These are phyloP conservation scores for Gryllus bimaculatus DNA, from an alignment of 1,140 invertebrate genomes.

Conservation along the genomic window DNA sequence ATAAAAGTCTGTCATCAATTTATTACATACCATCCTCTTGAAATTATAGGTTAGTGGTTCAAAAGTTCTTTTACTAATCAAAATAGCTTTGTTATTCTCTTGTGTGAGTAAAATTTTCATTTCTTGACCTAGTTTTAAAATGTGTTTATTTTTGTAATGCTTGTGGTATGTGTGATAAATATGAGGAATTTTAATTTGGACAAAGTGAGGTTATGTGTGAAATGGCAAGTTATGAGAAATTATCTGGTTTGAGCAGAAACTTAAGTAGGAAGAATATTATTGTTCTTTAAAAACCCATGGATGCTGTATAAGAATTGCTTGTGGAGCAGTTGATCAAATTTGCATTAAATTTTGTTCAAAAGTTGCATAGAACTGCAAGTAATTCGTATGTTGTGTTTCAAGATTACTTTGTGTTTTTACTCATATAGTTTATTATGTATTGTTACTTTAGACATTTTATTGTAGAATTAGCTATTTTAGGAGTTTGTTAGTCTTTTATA, in stretches of 20 bases:
- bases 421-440: not conserved
- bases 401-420: not conserved
- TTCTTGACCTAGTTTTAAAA: not conserved
- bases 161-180: not conserved
- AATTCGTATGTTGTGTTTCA: too few relatives aligned
- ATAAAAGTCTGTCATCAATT: slow-evolving; percentile 68
- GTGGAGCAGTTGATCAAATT: too few relatives aligned
- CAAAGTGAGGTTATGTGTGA: not conserved
- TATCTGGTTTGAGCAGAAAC: not conserved
- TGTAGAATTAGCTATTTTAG: too few relatives aligned
- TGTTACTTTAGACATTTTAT: not conserved
- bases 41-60: slow-evolving; percentile 52
- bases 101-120: not conserved
- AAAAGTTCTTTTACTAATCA: not conserved
- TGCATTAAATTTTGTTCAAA: too few relatives aligned
- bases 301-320: too few relatives aligned
- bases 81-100: not conserved
- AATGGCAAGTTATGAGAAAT: not conserved
- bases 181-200: not conserved
- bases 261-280: not conserved
- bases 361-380: too few relatives aligned
- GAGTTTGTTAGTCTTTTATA: not conserved
- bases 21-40: slow-evolving; percentile 64
- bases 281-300: not conserved
- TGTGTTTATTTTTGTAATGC: not conserved